Conservation (phyloP, 2,113 vertebrate species). For the Cyphomyrus discorhynchus region DNA sequence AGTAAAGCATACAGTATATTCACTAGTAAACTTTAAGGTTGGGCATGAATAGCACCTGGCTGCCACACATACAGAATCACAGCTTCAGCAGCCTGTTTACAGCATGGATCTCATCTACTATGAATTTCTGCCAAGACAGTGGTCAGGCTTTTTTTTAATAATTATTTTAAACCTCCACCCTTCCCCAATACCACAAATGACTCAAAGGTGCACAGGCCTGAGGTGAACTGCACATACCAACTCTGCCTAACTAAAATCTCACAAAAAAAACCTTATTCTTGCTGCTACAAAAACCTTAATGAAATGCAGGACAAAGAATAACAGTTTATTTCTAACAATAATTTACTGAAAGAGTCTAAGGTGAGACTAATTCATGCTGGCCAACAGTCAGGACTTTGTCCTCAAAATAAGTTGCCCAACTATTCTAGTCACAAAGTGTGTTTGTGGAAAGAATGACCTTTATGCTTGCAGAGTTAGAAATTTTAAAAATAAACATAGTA, state of each 20-base stretch:
- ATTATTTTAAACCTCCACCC: background rate
- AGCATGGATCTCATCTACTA: background rate
- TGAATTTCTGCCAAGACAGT: background rate
- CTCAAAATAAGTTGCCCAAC: background rate
- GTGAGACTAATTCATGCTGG: background rate
- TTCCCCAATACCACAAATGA: background rate
- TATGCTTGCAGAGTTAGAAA: background rate
- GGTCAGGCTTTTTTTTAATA: background rate
- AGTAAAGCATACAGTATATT: background rate
- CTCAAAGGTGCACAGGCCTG: background rate
- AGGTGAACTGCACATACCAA: background rate
- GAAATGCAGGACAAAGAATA: background rate
- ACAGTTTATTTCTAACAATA: background rate
- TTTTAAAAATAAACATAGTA: background rate
- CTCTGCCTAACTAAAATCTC: background rate
- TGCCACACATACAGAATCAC: background rate
- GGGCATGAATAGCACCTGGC: background rate
- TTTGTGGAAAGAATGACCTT: constrained; percentile 5
- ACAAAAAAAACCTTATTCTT: background rate
- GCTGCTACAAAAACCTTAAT: background rate
- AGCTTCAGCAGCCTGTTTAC: background rate
- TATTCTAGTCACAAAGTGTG: background rate
- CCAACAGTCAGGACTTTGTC: background rate
- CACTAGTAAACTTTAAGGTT: background rate
- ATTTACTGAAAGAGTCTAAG: background rate